These are phyloP conservation scores for Oxygymnocypris stewartii DNA, from an alignment of 2,113 vertebrate species.

Conservation along the genomic window DNA sequence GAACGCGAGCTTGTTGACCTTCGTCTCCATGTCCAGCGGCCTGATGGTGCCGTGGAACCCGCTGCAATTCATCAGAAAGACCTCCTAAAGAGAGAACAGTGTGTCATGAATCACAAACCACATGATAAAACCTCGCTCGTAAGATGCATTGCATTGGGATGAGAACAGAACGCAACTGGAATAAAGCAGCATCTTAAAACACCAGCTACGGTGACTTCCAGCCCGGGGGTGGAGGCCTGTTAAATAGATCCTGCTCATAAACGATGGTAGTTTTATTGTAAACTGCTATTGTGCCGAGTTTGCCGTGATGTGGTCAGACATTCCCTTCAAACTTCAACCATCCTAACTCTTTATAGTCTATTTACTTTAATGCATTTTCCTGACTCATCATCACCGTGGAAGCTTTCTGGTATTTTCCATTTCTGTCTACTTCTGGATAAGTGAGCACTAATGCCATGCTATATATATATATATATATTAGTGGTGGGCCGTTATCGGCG, in stretches of 20 bases:
- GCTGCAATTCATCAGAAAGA: conserved; percentile 77
- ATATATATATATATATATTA: too few relatives aligned
- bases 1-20: conserved; percentile 84
- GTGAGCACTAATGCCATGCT: not conserved
- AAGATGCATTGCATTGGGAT: conserved; percentile 1
- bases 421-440: not conserved
- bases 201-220: not conserved
- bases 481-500: too few relatives aligned
- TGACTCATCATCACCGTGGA: conserved; percentile 22
- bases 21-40: conserved; percentile 90
- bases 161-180: conserved; percentile 23
- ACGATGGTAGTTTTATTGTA: conserved; percentile 57
- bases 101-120: conserved; percentile 8
- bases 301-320: conserved; percentile 61
- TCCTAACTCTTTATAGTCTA: conserved; percentile 58
- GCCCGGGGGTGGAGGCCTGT: conserved; percentile 33
- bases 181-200: not conserved
- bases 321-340: conserved; percentile 62
- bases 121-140: not conserved
- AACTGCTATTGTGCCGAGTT: conserved; percentile 59
- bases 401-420: not conserved
- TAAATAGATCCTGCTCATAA: conserved; percentile 56
- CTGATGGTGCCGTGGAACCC: conserved; percentile 64
- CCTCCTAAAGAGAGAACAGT: conserved; percentile 58
- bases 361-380: conserved; percentile 40